Conservation (phyloP, 2,888 invertebrate species). For the Uloborus plumipes region DNA sequence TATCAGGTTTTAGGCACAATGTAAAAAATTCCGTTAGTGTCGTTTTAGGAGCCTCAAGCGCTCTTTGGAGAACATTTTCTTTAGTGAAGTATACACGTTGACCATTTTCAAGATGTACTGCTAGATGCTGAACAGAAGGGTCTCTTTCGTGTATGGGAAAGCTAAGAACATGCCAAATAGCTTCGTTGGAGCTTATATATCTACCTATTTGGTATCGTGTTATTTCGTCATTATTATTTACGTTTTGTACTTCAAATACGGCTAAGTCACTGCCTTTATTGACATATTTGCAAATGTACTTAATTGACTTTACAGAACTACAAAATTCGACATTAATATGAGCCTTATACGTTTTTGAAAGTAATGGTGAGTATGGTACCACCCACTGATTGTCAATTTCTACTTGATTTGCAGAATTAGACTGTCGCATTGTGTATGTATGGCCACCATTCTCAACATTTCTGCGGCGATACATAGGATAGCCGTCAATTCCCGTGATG, state of each 20-base stretch:
- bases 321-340: background rate
- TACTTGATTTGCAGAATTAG: background rate
- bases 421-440: too few relatives aligned
- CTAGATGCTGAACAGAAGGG: too few relatives aligned
- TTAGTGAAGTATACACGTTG: slow-evolving; percentile 41
- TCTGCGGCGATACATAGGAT: too few relatives aligned
- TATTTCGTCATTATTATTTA: slow-evolving; percentile 67
- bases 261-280: slow-evolving; percentile 59
- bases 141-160: too few relatives aligned
- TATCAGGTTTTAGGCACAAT: slow-evolving; percentile 21
- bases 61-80: background rate
- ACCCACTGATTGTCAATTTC: slow-evolving; percentile 8
- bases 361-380: slow-evolving; percentile 3
- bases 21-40: background rate
- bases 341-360: background rate
- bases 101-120: slow-evolving; percentile 66
- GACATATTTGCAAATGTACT: slow-evolving; percentile 13
- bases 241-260: background rate
- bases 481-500: too few relatives aligned
- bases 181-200: too few relatives aligned
- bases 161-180: too few relatives aligned
- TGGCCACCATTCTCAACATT: too few relatives aligned
- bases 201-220: slow-evolving; percentile 68
- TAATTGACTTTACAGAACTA: slow-evolving; percentile 4
- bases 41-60: background rate